A percentile compares a stretch with the other conserved stretches of the same genome.
Conservation (phyloP, 30 jellyfish, hydroid and myxozoan species). For the Cassiopea andromeda region DNA sequence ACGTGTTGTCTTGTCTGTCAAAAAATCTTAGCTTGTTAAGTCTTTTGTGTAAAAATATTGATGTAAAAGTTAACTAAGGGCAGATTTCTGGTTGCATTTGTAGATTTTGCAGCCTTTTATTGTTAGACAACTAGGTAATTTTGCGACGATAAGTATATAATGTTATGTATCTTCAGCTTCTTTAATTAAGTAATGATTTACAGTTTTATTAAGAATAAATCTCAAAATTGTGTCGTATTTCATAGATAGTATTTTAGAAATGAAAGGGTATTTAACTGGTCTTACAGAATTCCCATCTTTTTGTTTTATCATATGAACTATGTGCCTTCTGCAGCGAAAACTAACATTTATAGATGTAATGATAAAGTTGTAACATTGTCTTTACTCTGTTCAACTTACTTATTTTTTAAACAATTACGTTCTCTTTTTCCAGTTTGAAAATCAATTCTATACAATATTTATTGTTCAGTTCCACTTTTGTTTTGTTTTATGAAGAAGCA, state of each 20-base stretch:
- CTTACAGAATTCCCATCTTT: slow-evolving; percentile 28
- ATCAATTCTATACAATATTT: background rate
- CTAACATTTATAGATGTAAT: slow-evolving; percentile 50
- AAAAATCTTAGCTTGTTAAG: background rate
- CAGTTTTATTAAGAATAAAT: slow-evolving; percentile 62
- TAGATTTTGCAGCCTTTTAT: slow-evolving; percentile 39
- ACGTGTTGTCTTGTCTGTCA: slow-evolving; percentile 5
- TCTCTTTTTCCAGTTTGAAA: background rate
- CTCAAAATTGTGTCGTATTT: slow-evolving; percentile 74
- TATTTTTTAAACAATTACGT: background rate
- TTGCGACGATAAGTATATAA: slow-evolving; percentile 41
- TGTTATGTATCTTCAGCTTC: slow-evolving; percentile 40
- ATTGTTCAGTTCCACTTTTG: too few species aligned
- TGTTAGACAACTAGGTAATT: slow-evolving; percentile 36
- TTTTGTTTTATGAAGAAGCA: too few species aligned
- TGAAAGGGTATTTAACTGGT: slow-evolving; percentile 58
- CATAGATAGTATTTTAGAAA: slow-evolving; percentile 72
- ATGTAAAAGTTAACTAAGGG: slow-evolving; percentile 27
- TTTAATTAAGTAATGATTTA: slow-evolving; percentile 56
- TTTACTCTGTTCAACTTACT: slow-evolving; percentile 3
- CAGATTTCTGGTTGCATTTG: slow-evolving; percentile 17
- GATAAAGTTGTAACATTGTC: slow-evolving; percentile 43
- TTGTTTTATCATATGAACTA: slow-evolving; percentile 46
- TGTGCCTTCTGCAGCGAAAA: slow-evolving; percentile 40
- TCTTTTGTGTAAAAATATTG: slow-evolving; percentile 20